Base-by-base conservation (phyloP, 2,113 vertebrate genomes). In the Herpailurus yagouaroundi region DNA sequence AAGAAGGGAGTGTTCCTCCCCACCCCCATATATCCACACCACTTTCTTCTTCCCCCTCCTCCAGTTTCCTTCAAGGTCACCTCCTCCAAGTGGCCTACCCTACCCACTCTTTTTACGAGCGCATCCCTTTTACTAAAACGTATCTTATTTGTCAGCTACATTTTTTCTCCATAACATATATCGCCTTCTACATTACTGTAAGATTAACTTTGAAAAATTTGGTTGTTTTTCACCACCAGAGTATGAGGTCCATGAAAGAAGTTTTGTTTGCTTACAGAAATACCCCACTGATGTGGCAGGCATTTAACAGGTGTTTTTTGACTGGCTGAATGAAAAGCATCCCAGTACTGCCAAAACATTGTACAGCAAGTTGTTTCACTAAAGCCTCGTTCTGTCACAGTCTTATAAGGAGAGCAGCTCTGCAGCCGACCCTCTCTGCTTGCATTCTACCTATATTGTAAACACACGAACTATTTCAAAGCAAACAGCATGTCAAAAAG, bases 231-330 rank as follows among this genome's bases (percentile, higher is more conserved):
- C 38, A 50, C 1, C 27, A 27, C 41, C 38, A 36, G 8, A 74
- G 52, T 33, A 33, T 13, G 82, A 89, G 19, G n/a, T 18, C 14
- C 27, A 52, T 19, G 33, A 1, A 18, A 31, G 23, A 36, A 38
- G 33, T 83, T 81, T 52, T 83, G 68, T 50, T 94, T 64, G 14
- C 38, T 94, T 27, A 38, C 13, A 71, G 38, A 88, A 80, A 50
- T 11, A 89, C 16, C 16, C 36, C 38, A 71, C 31, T 74, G 85
- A 60, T 11, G 38, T 36, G 50, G 55, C 11, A 83, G 25, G 55
- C 68, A 52, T 74, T 89, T 64, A 63, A 5, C 5, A 48, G 57
- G 41, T 50, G 81, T 38, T 29, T 71, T 50, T 45, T n/a, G 64
- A 13, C 27, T 41, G 57, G 11, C 3, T 84, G 41, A 79, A 79